These are phyloP conservation scores for Gonocerus acuteangulatus DNA, from an alignment of 2,888 invertebrate genomes.

Conservation along the genomic window DNA sequence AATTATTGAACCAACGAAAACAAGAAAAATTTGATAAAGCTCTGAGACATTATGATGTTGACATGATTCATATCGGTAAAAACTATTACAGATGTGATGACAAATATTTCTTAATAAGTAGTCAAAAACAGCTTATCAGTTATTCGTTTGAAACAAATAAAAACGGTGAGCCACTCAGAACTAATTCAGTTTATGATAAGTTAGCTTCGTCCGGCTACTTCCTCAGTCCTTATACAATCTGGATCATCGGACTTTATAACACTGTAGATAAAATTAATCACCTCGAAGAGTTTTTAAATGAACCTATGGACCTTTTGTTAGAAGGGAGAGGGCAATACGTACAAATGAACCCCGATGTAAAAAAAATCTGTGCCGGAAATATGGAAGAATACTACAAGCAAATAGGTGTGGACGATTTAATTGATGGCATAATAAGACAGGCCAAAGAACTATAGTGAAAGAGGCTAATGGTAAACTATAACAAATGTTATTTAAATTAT, in stretches of 20 bases:
- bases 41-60: background rate
- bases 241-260: background rate
- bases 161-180: background rate
- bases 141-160: background rate
- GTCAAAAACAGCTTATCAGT: background rate
- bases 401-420: no score
- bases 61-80: background rate
- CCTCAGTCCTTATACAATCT: slow-evolving; percentile 6
- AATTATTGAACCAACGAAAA: background rate
- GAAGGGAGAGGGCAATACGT: no score
- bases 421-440: no score
- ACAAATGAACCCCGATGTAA: no score
- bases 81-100: background rate
- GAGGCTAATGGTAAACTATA: no score
- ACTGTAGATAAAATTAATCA: background rate
- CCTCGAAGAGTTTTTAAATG: background rate
- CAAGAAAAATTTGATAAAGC: background rate
- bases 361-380: no score
- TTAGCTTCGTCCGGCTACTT: background rate
- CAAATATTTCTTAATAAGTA: background rate
- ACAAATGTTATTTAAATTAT: no score
- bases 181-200: slow-evolving; percentile 1
- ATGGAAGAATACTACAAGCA: no score
- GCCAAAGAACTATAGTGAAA: no score
- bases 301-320: background rate